These are phyloP conservation scores for Sarcophaga rosellei DNA, from an alignment of 2,888 invertebrate genomes.

Conservation along the genomic window DNA sequence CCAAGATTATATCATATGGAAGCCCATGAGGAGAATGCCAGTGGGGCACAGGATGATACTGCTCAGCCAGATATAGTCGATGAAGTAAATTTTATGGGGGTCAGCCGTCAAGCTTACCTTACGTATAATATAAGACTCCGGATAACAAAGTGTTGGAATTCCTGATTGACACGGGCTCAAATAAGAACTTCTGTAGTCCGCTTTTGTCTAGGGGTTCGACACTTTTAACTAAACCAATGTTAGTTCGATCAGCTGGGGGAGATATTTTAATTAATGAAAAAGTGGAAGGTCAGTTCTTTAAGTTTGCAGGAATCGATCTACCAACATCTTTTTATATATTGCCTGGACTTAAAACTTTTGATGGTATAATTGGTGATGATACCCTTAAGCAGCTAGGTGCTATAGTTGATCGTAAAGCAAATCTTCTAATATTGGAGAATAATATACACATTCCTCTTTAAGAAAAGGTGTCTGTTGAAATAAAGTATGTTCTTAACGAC, in stretches of 20 bases:
- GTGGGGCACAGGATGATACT: background rate
- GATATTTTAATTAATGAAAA: slow-evolving; percentile 5
- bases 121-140: background rate
- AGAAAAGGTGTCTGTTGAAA: background rate
- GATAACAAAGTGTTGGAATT: background rate
- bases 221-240: background rate
- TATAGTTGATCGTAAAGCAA: slow-evolving; percentile 63
- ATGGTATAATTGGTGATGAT: slow-evolving; percentile 67
- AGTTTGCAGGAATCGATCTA: background rate
- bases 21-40: background rate
- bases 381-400: slow-evolving; percentile 59
- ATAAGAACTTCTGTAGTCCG: slow-evolving; percentile 16
- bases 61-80: background rate
- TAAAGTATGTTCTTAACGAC: slow-evolving; percentile 13
- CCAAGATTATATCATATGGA: background rate
- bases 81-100: slow-evolving; percentile 25
- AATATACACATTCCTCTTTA: slow-evolving; percentile 1
- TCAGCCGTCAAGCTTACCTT: slow-evolving; percentile 25
- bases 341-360: slow-evolving; percentile 27
- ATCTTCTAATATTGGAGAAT: background rate
- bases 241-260: slow-evolving; percentile 2
- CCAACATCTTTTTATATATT: background rate
- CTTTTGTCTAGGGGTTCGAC: background rate
- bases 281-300: background rate
- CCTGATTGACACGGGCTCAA: slow-evolving; percentile 20